A percentile compares a stretch with the other conserved stretches of the same genome.
These are phyloP conservation scores for Brassicogethes aeneus DNA, from an alignment of 2,888 invertebrate genomes.

Conservation along the genomic window DNA sequence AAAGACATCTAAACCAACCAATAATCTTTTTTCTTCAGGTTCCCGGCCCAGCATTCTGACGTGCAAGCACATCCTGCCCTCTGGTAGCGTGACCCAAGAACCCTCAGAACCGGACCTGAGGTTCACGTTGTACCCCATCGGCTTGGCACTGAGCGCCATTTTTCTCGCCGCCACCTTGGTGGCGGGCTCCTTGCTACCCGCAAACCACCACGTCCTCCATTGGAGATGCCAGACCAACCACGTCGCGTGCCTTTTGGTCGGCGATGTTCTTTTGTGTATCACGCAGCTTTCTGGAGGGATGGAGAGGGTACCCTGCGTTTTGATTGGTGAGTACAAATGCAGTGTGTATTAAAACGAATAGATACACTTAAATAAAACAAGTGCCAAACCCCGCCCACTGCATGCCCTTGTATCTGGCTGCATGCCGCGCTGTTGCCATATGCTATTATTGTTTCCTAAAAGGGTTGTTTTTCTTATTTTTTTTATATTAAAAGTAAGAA, in stretches of 20 bases:
- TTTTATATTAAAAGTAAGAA: no score
- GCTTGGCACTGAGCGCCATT: constrained; percentile 69
- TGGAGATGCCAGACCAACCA: constrained; percentile 86
- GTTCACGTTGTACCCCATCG: constrained; percentile 67
- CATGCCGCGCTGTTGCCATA: no score
- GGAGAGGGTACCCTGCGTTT: constrained; percentile 53
- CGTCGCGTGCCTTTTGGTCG: constrained; percentile 73
- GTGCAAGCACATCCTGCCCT: constrained; percentile 50
- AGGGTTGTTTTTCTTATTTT: no score
- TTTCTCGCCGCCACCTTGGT: constrained; percentile 75
- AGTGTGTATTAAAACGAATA: neutral
- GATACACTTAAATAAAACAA: no score
- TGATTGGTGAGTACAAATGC: constrained; percentile 53
- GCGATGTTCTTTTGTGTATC: constrained; percentile 69
- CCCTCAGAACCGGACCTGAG: constrained; percentile 42
- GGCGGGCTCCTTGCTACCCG: constrained; percentile 70
- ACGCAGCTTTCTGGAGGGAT: constrained; percentile 60
- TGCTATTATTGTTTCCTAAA: no score
- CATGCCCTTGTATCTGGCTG: no score
- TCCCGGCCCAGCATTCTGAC: constrained; percentile 49
- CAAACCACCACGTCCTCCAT: constrained; percentile 78
- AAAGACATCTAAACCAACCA: no score
- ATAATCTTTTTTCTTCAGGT: constrained; percentile 22
- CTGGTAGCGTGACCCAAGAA: constrained; percentile 14
- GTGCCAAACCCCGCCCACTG: no score